Evolutionary conservation across 2,797 vertebrate genomes (phyloP).

Genomic region (Brachymystax lenok): DNA sequence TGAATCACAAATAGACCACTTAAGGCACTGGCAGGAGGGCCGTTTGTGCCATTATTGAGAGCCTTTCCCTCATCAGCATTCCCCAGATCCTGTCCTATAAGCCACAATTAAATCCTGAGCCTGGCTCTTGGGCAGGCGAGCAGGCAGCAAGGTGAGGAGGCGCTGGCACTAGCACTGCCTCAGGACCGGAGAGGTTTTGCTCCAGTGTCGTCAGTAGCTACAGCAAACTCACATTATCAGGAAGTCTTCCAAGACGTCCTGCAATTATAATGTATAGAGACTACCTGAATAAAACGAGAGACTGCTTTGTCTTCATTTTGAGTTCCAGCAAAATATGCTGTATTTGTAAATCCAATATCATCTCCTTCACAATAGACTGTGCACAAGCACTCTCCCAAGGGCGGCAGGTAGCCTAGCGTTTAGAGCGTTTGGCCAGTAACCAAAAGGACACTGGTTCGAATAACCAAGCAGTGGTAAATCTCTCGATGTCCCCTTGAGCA

Average conservation of each 20-base stretch:
- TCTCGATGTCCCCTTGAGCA: too few relatives aligned
- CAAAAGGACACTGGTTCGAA: too few relatives aligned
- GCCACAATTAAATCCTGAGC: constrained; percentile 54
- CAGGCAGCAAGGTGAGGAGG: constrained; percentile 28
- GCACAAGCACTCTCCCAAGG: constrained; percentile 20
- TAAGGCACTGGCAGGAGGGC: constrained; percentile 63
- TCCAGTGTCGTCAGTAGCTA: neutral
- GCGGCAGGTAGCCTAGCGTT: too few relatives aligned
- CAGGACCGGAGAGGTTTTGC: constrained; percentile 2
- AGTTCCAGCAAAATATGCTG: constrained; percentile 12
- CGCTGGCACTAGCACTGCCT: neutral
- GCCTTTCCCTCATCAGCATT: constrained; percentile 60
- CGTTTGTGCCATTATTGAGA: constrained; percentile 68
- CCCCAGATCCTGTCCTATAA: constrained; percentile 41
- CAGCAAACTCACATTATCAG: constrained; percentile 1
- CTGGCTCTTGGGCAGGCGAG: constrained; percentile 32
- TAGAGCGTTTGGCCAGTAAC: too few relatives aligned
- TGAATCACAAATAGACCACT: constrained; percentile 79
- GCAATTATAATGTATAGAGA: neutral
- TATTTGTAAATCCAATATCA: constrained; percentile 7
- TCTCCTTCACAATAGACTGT: constrained; percentile 28
- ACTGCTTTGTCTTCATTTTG: neutral
- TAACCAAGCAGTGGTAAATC: too few relatives aligned
- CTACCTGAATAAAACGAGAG: neutral
- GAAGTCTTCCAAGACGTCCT: neutral